phyloP scores from a whole-genome alignment of 2,888 invertebrate genomes.

The Meta bourneti region DNA sequence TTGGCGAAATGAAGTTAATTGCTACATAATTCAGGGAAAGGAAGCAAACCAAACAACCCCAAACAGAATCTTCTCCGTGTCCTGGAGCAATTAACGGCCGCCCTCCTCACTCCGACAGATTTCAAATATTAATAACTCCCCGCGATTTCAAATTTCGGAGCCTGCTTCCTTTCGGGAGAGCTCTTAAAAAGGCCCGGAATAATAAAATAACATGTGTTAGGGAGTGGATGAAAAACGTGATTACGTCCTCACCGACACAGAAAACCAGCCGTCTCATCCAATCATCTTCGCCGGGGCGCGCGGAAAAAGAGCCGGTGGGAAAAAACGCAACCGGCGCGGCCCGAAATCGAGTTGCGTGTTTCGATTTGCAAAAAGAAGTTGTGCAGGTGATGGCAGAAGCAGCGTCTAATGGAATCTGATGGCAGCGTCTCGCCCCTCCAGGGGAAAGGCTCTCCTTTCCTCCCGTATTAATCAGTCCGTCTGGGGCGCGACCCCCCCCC shows the following conservation, averaged over 20 bases:
- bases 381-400: slow-evolving; percentile 65
- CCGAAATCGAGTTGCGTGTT: slow-evolving; percentile 60
- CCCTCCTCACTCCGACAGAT: background rate
- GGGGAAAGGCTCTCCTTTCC: slow-evolving; percentile 55
- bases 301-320: slow-evolving; percentile 70
- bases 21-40: background rate
- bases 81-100: background rate
- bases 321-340: slow-evolving; percentile 56
- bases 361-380: slow-evolving; percentile 68
- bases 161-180: too few species aligned
- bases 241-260: slow-evolving; percentile 33
- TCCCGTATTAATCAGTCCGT: slow-evolving; percentile 75
- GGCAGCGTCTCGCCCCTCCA: slow-evolving; percentile 43
- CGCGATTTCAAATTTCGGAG: too few species aligned
- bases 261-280: slow-evolving; percentile 57
- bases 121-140: too few species aligned
- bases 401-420: slow-evolving; percentile 74
- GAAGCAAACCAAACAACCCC: too few species aligned
- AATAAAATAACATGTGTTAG: slow-evolving; percentile 26
- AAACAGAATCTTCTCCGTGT: too few species aligned
- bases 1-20: background rate
- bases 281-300: slow-evolving; percentile 63
- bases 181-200: background rate
- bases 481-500: slow-evolving; percentile 52
- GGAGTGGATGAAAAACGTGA: slow-evolving; percentile 50